Conservation (phyloP, 2,888 invertebrate genomes). For the Sinodicranocentrus sp. region DNA sequence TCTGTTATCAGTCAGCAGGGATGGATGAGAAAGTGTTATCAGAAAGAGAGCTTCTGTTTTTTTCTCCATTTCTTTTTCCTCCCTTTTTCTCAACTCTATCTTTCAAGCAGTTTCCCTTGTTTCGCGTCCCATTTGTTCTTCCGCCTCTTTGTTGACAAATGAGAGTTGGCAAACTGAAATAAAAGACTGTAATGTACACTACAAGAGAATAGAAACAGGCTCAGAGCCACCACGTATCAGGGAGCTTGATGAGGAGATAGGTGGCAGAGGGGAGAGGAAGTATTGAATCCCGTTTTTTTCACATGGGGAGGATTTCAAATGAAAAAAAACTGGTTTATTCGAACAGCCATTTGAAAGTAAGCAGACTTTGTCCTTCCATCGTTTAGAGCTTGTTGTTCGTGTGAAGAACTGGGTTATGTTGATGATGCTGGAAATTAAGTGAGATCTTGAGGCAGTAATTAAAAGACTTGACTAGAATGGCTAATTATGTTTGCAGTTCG, state of each 20-base stretch:
- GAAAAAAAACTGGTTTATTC: no score
- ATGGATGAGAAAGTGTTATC: conserved; percentile 50
- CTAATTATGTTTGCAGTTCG: conserved; percentile 62
- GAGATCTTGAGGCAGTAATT: conserved; percentile 67
- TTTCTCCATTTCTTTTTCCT: conserved; percentile 16
- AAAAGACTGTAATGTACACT: conserved; percentile 22
- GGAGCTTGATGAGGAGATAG: neutral
- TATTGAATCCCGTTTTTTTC: no score
- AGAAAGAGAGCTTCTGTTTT: conserved; percentile 15
- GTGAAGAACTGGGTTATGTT: conserved; percentile 29
- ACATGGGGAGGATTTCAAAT: no score
- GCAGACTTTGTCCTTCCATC: neutral
- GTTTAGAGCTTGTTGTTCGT: conserved; percentile 8
- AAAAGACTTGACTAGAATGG: conserved; percentile 61
- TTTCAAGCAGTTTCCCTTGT: conserved; percentile 63
- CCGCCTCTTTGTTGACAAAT: conserved; percentile 57
- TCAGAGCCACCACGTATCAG: neutral
- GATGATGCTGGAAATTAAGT: conserved; percentile 55
- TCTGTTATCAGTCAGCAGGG: conserved; percentile 51
- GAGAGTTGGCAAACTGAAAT: conserved; percentile 60
- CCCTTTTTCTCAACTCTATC: conserved; percentile 34
- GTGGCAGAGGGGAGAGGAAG: no score
- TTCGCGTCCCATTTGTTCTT: conserved; percentile 61
- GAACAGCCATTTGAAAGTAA: neutral
- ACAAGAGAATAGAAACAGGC: no score